These are phyloP conservation scores for Hystrix cristata DNA, from an alignment of 2,113 vertebrate species.

Conservation along the genomic window DNA sequence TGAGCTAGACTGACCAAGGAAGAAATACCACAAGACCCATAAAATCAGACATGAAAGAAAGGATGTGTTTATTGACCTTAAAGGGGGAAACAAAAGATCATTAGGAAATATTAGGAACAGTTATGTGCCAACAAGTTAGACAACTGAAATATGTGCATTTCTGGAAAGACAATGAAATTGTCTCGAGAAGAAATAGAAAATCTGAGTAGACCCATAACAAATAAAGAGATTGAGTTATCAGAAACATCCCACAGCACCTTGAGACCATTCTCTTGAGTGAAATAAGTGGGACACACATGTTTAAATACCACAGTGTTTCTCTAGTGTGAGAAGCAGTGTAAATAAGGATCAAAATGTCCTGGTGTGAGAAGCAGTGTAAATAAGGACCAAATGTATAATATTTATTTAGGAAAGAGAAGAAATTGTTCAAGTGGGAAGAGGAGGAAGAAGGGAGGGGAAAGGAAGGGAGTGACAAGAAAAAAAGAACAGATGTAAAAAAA, in stretches of 20 bases:
- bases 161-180: neutral
- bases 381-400: no score
- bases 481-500: no score
- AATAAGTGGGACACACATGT: no score
- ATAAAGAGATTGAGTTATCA: neutral
- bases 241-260: neutral
- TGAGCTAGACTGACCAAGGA: neutral
- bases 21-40: neutral
- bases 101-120: neutral
- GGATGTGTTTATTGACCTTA: neutral
- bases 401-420: no score
- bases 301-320: no score
- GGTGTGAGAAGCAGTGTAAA: no score
- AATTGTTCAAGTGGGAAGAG: no score
- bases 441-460: no score
- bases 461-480: no score
- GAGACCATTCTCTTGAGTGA: no score
- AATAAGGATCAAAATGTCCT: no score
- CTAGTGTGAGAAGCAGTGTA: no score
- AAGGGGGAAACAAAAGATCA: neutral
- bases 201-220: neutral
- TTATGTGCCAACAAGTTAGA: neutral
- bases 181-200: slow-evolving; percentile 14
- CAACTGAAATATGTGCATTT: neutral
- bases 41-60: slow-evolving; percentile 19